A percentile compares a stretch with the other conserved stretches of the same genome.
phyloP scores from a whole-genome alignment of 2,888 invertebrate species.

The Agrilus cyanescens region DNA sequence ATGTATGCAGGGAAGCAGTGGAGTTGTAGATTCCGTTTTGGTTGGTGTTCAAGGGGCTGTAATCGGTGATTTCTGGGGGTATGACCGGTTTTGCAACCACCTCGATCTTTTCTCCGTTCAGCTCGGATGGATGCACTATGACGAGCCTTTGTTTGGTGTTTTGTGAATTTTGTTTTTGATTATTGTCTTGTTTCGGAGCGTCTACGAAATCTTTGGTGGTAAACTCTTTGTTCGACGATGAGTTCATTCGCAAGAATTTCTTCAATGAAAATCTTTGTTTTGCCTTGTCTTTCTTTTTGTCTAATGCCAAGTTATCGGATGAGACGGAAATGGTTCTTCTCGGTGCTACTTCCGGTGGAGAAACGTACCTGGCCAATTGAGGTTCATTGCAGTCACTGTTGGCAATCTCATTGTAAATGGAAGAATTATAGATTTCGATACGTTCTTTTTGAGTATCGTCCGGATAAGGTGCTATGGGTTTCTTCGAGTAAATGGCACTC shows the following conservation, averaged over 20 bases:
- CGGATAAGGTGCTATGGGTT: slow-evolving; percentile 42
- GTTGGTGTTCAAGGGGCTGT: no score
- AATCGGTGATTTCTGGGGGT: not conserved
- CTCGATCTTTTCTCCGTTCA: slow-evolving; percentile 71
- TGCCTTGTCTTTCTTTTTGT: slow-evolving; percentile 53
- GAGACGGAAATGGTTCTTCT: slow-evolving; percentile 61
- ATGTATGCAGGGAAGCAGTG: slow-evolving; percentile 10
- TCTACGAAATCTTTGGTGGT: slow-evolving; percentile 43
- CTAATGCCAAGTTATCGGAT: slow-evolving; percentile 53
- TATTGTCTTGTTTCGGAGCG: slow-evolving; percentile 41
- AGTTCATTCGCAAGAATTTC: slow-evolving; percentile 70
- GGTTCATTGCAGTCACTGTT: slow-evolving; percentile 2
- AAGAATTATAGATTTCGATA: not conserved
- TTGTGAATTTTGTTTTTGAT: slow-evolving; percentile 44
- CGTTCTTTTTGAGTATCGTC: slow-evolving; percentile 37
- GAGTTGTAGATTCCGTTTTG: slow-evolving; percentile 3
- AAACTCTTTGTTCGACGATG: slow-evolving; percentile 44
- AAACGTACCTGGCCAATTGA: not conserved
- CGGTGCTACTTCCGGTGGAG: slow-evolving; percentile 53
- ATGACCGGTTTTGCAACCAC: slow-evolving; percentile 41
- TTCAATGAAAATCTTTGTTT: slow-evolving; percentile 68
- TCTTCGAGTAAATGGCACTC: slow-evolving; percentile 47
- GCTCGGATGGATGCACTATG: slow-evolving; percentile 79
- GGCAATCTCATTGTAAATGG: slow-evolving; percentile 9
- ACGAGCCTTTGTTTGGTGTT: slow-evolving; percentile 65